phyloP scores from a whole-genome alignment of 2,888 invertebrate species.

The Ceratothoa steindachneri region DNA sequence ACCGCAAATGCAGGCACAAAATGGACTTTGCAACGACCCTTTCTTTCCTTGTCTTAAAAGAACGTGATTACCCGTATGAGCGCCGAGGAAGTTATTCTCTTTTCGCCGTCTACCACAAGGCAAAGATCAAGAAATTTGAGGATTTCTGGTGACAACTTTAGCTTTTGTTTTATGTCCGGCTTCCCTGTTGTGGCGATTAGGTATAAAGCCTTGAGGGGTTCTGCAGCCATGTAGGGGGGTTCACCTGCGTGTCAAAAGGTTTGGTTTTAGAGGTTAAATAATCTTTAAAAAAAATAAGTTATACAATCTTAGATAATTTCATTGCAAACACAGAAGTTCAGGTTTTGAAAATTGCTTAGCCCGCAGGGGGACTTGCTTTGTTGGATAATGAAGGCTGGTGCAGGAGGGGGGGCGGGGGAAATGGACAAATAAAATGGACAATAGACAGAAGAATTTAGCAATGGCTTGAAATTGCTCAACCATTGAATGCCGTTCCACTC shows the following conservation, averaged over 20 bases:
- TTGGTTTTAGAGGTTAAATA: neutral
- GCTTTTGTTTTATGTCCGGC: conserved; percentile 81
- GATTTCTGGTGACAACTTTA: conserved; percentile 69
- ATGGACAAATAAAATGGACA: no score
- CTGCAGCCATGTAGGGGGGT: conserved; percentile 93
- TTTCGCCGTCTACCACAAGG: conserved; percentile 84
- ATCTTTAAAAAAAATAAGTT: neutral
- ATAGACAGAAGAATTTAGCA: no score
- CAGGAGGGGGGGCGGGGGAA: no score
- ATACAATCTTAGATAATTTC: neutral
- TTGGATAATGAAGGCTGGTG: no score
- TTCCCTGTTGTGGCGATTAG: conserved; percentile 92
- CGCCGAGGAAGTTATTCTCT: conserved; percentile 82
- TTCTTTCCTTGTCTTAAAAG: no score
- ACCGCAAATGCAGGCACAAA: no score
- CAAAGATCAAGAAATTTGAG: conserved; percentile 82
- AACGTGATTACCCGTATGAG: conserved; percentile 65
- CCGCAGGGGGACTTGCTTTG: neutral
- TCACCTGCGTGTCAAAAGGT: conserved; percentile 61
- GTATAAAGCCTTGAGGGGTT: conserved; percentile 85
- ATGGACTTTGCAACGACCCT: no score
- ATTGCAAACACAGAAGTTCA: neutral
- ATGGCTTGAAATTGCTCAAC: no score
- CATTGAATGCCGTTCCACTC: no score
- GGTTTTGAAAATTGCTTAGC: neutral